These are phyloP conservation scores for Chlorops oryzae DNA, from an alignment of 1,140 invertebrate genomes.

Conservation along the genomic window DNA sequence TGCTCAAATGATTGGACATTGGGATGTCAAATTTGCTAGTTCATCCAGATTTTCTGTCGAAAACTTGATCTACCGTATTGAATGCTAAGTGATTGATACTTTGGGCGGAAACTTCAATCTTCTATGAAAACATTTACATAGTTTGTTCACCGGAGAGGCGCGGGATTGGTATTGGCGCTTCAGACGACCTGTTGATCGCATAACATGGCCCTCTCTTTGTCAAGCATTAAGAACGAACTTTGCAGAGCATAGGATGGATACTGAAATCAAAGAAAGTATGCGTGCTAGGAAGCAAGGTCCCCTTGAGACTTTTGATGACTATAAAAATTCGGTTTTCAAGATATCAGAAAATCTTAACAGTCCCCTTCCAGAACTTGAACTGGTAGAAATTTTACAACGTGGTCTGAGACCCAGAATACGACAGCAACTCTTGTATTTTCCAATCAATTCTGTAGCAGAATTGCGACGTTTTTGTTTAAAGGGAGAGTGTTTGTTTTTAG, in stretches of 20 bases:
- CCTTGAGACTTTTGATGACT: neutral
- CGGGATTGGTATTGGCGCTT: slow-evolving; percentile 4
- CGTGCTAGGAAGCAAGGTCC: neutral
- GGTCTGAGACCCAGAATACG: neutral
- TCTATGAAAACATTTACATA: neutral
- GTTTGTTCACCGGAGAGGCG: neutral
- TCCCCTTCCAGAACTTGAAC: neutral
- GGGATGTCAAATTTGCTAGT: neutral
- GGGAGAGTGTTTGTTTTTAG: neutral
- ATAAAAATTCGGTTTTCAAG: neutral
- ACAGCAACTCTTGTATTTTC: neutral
- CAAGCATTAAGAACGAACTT: neutral
- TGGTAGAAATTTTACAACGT: neutral
- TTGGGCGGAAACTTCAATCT: neutral
- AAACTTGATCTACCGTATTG: slow-evolving; percentile 3
- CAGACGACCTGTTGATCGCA: neutral
- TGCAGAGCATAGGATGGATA: neutral
- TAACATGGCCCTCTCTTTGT: neutral
- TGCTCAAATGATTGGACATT: neutral
- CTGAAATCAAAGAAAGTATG: neutral
- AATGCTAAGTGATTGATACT: neutral
- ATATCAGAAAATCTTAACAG: neutral
- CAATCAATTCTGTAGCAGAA: neutral
- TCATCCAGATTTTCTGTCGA: neutral
- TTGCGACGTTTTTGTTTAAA: slow-evolving; percentile 1